Evolutionary conservation across 2,797 vertebrate genomes (phyloP).

Genomic region (Steatocranus sp.): DNA sequence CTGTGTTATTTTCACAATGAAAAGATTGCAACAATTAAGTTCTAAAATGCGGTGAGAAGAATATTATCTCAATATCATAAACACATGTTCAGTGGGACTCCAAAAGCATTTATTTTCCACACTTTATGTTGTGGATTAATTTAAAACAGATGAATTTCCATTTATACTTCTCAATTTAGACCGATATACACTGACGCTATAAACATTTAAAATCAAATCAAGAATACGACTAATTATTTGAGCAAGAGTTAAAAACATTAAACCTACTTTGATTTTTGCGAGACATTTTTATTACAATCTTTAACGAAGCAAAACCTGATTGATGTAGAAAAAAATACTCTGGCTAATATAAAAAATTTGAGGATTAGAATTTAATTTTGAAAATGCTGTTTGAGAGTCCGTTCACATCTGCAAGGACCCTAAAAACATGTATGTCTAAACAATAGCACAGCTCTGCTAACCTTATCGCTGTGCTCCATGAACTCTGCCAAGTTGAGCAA

Average conservation of each 20-base stretch:
- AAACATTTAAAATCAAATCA: background rate
- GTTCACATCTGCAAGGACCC: background rate
- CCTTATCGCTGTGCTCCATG: constrained; percentile 99
- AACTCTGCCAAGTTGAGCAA: constrained; percentile 97
- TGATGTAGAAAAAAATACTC: background rate
- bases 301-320: background rate
- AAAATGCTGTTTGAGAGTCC: background rate
- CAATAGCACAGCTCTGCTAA: constrained; percentile 35
- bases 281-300: background rate
- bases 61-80: background rate
- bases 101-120: background rate
- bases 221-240: background rate
- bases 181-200: background rate
- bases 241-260: background rate
- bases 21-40: background rate
- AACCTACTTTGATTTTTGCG: background rate
- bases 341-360: background rate
- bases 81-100: background rate
- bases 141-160: background rate
- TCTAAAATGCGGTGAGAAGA: background rate
- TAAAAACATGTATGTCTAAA: background rate
- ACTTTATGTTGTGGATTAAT: background rate
- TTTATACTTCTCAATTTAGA: background rate
- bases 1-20: background rate
- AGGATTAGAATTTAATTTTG: background rate